These are phyloP conservation scores for Gallinago media DNA, from an alignment of 2,113 vertebrate species.

Conservation along the genomic window DNA sequence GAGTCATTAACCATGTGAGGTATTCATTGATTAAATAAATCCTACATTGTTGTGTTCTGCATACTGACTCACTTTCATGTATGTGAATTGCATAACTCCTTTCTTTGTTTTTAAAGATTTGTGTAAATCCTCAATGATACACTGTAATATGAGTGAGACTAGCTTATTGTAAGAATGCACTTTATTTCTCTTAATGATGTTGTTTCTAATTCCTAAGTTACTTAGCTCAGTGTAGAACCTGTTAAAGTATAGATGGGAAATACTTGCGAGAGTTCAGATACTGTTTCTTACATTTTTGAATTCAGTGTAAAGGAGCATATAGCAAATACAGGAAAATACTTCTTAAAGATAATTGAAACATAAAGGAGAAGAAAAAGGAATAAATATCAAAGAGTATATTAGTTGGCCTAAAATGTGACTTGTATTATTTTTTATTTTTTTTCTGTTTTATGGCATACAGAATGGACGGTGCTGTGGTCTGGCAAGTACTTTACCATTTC, in stretches of 20 bases:
- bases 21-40: neutral
- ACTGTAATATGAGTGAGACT: neutral
- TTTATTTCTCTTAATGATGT: neutral
- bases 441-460: neutral
- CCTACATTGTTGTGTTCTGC: neutral
- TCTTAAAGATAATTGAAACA: neutral
- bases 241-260: neutral
- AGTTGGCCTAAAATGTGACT: neutral
- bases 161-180: neutral
- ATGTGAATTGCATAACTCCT: neutral
- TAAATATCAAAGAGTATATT: neutral
- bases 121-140: neutral
- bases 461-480: conserved; percentile 33
- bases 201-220: neutral
- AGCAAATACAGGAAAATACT: neutral
- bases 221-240: neutral
- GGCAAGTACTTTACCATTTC: conserved; percentile 11
- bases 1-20: neutral
- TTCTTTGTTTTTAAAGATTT: neutral
- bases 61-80: neutral
- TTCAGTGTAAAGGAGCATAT: neutral
- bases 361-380: neutral
- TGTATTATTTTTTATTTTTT: neutral
- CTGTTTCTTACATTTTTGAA: neutral
- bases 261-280: neutral